Base-by-base conservation (phyloP, 2,888 invertebrate species). In the Lordiphosa andalusiaca region DNA sequence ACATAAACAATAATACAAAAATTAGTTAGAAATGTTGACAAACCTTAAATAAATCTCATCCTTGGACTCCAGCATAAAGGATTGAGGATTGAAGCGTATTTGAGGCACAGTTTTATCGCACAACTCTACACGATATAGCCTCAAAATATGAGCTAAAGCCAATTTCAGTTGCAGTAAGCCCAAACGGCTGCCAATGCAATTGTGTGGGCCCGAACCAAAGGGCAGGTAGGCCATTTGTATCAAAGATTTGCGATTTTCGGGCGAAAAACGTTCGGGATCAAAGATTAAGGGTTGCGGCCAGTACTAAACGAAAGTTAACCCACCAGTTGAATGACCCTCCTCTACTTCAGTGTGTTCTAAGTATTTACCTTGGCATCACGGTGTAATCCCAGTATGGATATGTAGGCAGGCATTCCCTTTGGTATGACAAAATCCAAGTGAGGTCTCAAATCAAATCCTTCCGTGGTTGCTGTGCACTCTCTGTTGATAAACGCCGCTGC, bases 151-250 rank as follows among this genome's bases (percentile, higher is more conserved):
- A 0, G 87, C 75, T 7, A 89, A 54, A 0, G 87, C 89, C 33
- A 89, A 53, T 63, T 86, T 88, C 0, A 86, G 64, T 60, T 88
- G 88, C 5, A 89, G 60, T 1, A 86, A 4, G 0, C 88, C 89
- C 21, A 89, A 66, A 3, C 89, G 86, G 64, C 87, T 88, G 10
- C 89, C 89, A 53, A 89, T 86, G 30, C 89, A 89, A 23, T 84
- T 82, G 56, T 86, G 87, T 3, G 88, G 88, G 4, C 89, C 89
- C 5, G 67, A 72, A 3, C 89, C 89, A 52, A 89, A 89, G 0
- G 89, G 89, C 62, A 88, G 66, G 61, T 84, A 88, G 0, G 85
- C 73, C 73, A 85, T 85, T 1, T 87, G 86, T 10, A 64, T 51
- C 36, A 88, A 83, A 1, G 64, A 63, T 0, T 52, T 13, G 0